Conservation (phyloP, 2,888 invertebrate species). For the Colletes collaris region DNA sequence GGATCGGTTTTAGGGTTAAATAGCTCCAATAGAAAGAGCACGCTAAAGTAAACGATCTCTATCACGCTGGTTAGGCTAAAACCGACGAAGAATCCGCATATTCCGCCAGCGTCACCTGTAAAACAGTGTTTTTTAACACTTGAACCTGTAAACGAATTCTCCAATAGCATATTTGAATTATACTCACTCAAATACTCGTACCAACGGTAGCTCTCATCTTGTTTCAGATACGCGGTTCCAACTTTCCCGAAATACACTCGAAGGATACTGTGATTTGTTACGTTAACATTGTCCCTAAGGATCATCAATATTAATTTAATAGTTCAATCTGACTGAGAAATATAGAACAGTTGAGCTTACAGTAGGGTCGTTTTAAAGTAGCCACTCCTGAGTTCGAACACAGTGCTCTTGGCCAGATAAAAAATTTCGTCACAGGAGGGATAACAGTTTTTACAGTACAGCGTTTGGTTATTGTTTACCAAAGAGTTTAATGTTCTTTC, state of each 20-base stretch:
- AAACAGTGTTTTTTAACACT: slow-evolving; percentile 49
- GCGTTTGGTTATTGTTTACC: slow-evolving; percentile 23
- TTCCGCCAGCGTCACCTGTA: slow-evolving; percentile 87
- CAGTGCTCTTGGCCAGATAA: slow-evolving; percentile 63
- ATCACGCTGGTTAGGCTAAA: slow-evolving; percentile 86
- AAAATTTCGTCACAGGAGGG: slow-evolving; percentile 72
- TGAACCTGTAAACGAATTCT: too few relatives aligned
- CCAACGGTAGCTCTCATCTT: slow-evolving; percentile 77
- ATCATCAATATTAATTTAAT: not conserved
- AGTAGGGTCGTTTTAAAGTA: slow-evolving; percentile 51
- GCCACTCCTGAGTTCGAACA: slow-evolving; percentile 40
- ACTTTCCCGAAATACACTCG: slow-evolving; percentile 76
- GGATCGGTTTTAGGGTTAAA: not conserved
- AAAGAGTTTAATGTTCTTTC: slow-evolving; percentile 8
- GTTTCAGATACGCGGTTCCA: slow-evolving; percentile 73
- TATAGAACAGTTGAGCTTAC: slow-evolving; percentile 48
- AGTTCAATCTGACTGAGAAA: too few relatives aligned
- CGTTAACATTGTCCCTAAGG: slow-evolving; percentile 19
- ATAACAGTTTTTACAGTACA: slow-evolving; percentile 71
- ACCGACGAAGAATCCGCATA: slow-evolving; percentile 87
- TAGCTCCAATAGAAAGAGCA: slow-evolving; percentile 80
- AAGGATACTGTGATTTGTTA: slow-evolving; percentile 72
- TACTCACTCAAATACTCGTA: slow-evolving; percentile 81
- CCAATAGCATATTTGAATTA: not conserved
- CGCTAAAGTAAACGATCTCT: slow-evolving; percentile 86